A percentile compares a stretch with the other conserved stretches of the same genome.
Conservation (phyloP, 2,113 vertebrate species). For the Clinocottus analis region DNA sequence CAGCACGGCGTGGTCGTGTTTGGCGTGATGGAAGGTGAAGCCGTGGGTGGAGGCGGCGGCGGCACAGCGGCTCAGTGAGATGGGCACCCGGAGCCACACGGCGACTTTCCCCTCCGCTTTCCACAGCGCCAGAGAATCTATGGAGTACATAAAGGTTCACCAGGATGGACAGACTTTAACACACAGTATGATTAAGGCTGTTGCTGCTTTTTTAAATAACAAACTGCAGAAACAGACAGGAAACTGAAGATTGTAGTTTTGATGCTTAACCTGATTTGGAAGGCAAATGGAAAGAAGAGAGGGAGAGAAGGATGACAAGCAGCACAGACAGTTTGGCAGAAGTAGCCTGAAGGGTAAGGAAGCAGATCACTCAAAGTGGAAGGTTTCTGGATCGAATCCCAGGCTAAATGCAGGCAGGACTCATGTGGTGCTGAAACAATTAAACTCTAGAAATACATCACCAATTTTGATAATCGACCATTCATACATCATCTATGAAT, state of each 20-base stretch:
- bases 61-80: constrained; percentile 85
- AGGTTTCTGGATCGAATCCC: background rate
- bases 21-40: constrained; percentile 92
- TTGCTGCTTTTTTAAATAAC: background rate
- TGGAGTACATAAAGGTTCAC: background rate
- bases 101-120: constrained; percentile 84
- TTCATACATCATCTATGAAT: background rate
- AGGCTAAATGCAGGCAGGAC: background rate
- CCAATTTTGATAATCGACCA: too few relatives aligned
- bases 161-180: background rate
- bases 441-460: background rate
- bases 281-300: background rate
- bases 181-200: background rate
- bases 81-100: constrained; percentile 89
- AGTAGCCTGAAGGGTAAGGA: background rate
- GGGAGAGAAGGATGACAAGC: background rate
- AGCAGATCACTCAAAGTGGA: background rate
- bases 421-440: background rate
- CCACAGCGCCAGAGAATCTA: constrained; percentile 88
- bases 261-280: background rate
- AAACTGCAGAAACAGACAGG: background rate
- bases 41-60: constrained; percentile 85
- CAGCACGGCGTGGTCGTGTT: constrained; percentile 79
- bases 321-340: constrained; percentile 6
- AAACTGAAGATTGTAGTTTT: background rate